phyloP scores from a whole-genome alignment of 2,113 vertebrate genomes.

The Crotalus viridis region DNA sequence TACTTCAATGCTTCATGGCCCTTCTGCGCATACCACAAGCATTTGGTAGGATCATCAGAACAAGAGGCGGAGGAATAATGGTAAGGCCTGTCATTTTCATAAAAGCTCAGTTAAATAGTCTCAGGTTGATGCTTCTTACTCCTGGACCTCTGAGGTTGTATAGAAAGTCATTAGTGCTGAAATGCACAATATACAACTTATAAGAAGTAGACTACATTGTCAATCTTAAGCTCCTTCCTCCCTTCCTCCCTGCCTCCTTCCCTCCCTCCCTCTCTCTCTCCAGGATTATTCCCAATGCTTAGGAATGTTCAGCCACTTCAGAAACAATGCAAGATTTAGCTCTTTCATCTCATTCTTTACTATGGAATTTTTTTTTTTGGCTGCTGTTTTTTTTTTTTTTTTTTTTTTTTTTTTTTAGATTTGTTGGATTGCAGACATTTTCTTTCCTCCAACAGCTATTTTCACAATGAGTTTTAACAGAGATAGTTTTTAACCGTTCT shows the following conservation, averaged over 20 bases:
- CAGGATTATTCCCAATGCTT: background rate
- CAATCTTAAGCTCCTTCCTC: background rate
- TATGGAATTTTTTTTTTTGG: background rate
- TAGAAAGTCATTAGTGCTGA: background rate
- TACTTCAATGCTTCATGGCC: background rate
- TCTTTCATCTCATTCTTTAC: background rate
- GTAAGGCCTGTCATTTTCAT: background rate
- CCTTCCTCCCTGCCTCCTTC: background rate
- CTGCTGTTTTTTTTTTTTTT: background rate
- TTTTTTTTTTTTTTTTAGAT: background rate
- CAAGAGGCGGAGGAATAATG: background rate
- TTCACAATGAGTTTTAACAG: background rate
- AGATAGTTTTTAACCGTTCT: background rate
- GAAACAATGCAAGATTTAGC: background rate
- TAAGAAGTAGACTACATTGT: background rate
- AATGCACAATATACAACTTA: background rate
- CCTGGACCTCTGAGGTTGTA: background rate
- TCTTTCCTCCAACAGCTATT: background rate
- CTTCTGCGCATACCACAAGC: background rate
- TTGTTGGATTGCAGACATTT: background rate
- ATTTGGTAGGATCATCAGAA: constrained; percentile 11
- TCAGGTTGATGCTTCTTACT: background rate
- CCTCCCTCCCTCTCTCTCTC: background rate
- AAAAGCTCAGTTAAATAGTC: background rate
- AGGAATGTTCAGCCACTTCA: background rate